These are phyloP conservation scores for Hermaeophaga mercurialis DNA, from an alignment of 2,888 invertebrate species.

Conservation along the genomic window DNA sequence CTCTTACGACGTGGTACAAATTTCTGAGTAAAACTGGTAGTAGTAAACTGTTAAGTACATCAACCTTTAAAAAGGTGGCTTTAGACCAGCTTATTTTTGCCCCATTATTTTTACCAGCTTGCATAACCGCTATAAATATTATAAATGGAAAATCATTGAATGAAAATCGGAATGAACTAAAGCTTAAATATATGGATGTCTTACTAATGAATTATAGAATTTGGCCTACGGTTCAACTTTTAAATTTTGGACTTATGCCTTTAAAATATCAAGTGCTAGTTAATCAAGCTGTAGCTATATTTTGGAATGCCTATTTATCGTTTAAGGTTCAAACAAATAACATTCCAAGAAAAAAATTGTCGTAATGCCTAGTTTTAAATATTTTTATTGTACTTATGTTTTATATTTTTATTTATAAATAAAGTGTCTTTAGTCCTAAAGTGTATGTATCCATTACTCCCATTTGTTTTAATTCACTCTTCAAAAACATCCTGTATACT, in stretches of 20 bases:
- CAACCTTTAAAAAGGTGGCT: constrained; percentile 69
- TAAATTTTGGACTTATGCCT: constrained; percentile 85
- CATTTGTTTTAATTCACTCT: too few relatives aligned
- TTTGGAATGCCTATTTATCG: constrained; percentile 87
- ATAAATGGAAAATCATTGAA: constrained; percentile 64
- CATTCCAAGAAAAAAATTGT: not conserved
- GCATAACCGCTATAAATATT: constrained; percentile 65
- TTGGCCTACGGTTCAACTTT: constrained; percentile 85
- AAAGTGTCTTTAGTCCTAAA: too few relatives aligned
- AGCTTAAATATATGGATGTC: constrained; percentile 68
- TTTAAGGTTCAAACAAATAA: constrained; percentile 62
- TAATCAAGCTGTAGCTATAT: constrained; percentile 77
- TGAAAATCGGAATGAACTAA: constrained; percentile 62
- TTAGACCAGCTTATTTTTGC: constrained; percentile 77
- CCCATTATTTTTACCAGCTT: constrained; percentile 66
- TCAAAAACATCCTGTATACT: too few relatives aligned
- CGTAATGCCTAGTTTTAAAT: not conserved
- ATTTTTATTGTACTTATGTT: not conserved
- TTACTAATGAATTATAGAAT: constrained; percentile 71
- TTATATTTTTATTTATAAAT: too few relatives aligned
- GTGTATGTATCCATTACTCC: too few relatives aligned
- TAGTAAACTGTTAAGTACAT: constrained; percentile 38
- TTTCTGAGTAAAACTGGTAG: constrained; percentile 52
- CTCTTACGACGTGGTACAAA: constrained; percentile 73
- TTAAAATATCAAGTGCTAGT: constrained; percentile 81